These are phyloP conservation scores for Gavia stellata DNA, from an alignment of 2,113 vertebrate genomes.

Conservation along the genomic window DNA sequence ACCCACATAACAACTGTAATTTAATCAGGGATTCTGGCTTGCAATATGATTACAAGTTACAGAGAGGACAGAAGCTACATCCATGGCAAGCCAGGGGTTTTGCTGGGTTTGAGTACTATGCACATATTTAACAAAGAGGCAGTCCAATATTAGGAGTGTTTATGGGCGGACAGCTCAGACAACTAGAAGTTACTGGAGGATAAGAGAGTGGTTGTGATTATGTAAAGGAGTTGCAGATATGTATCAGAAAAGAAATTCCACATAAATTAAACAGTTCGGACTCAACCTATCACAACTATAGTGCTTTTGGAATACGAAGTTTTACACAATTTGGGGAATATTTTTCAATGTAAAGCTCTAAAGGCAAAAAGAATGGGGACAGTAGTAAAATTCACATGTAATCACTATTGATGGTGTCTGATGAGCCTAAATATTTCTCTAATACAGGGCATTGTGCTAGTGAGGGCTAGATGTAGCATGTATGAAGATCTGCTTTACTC, in stretches of 20 bases:
- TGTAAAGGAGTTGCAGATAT: neutral
- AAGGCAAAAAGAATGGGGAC: neutral
- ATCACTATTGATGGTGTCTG: neutral
- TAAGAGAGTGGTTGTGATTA: neutral
- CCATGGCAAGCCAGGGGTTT: neutral
- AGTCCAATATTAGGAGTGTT: neutral
- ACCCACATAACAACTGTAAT: neutral
- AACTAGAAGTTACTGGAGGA: neutral
- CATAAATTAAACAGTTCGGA: neutral
- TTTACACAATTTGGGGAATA: neutral
- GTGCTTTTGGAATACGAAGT: neutral
- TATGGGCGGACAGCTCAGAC: neutral
- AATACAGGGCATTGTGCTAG: neutral
- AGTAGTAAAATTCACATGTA: neutral
- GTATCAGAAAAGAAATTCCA: neutral
- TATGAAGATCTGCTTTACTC: neutral
- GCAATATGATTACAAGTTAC: neutral
- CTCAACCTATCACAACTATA: neutral
- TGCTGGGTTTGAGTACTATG: neutral
- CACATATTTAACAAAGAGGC: neutral
- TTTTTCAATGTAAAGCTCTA: neutral
- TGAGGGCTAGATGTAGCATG: neutral
- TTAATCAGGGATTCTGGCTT: conserved; percentile 7
- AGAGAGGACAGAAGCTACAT: neutral
- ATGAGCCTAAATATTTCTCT: neutral